These are phyloP conservation scores for Melitaea cinxia DNA, from an alignment of 1,140 invertebrate species.

Conservation along the genomic window DNA sequence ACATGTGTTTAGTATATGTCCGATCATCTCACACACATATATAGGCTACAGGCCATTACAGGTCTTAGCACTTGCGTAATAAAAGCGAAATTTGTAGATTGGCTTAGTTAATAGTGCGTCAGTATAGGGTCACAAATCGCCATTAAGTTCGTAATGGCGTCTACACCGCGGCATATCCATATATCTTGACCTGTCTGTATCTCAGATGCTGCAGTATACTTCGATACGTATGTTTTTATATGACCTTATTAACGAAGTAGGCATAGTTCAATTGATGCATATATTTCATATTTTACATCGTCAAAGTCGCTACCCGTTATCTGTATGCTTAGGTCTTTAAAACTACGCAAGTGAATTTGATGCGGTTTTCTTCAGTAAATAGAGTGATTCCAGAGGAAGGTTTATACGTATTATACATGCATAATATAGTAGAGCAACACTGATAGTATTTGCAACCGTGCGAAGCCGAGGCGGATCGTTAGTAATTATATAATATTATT, in stretches of 20 bases:
- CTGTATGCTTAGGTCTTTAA: too few species aligned
- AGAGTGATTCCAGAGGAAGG: too few species aligned
- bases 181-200: slow-evolving; percentile 9
- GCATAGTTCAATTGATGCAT: too few species aligned
- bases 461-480: too few species aligned
- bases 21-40: background rate
- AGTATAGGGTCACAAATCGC: slow-evolving; percentile 23
- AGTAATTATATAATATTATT: too few species aligned
- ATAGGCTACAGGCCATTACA: slow-evolving; percentile 8
- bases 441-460: too few species aligned
- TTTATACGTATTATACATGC: too few species aligned
- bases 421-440: too few species aligned
- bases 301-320: too few species aligned
- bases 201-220: background rate
- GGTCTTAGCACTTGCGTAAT: background rate
- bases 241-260: background rate
- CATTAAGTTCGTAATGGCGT: slow-evolving; percentile 23
- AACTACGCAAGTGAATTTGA: too few species aligned
- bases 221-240: background rate
- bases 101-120: slow-evolving; percentile 1
- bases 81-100: slow-evolving; percentile 2
- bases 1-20: slow-evolving; percentile 27
- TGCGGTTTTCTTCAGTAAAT: too few species aligned
- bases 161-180: slow-evolving; percentile 13
- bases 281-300: too few species aligned